phyloP scores from a whole-genome alignment of 1,140 invertebrate genomes.

The Diabrotica undecimpunctata region DNA sequence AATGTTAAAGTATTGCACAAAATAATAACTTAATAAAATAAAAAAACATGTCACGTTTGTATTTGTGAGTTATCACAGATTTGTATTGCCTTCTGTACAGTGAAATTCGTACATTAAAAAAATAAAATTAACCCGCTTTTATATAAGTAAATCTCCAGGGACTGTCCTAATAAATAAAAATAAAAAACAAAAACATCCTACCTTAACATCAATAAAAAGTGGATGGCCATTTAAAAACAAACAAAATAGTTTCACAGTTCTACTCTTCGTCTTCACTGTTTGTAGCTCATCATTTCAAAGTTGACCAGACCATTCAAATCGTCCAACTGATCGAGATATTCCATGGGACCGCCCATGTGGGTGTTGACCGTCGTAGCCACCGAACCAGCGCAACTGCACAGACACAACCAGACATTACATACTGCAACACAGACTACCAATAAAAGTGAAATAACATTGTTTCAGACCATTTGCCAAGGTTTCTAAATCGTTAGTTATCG shows the following conservation, averaged over 20 bases:
- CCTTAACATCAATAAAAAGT: conserved; percentile 5
- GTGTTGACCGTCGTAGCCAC: conserved; percentile 37
- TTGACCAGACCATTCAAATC: conserved; percentile 48
- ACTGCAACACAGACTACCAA: conserved; percentile 46
- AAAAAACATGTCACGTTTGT: too few relatives aligned
- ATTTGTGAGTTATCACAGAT: too few relatives aligned
- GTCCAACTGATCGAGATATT: conserved; percentile 51
- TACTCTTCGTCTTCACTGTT: conserved; percentile 15
- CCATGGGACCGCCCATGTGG: conserved; percentile 46
- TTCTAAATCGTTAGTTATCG: too few relatives aligned
- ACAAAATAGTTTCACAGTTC: background rate
- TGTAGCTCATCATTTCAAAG: conserved; percentile 40
- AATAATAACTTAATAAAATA: too few relatives aligned
- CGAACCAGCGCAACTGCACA: conserved; percentile 46
- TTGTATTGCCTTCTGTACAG: too few relatives aligned
- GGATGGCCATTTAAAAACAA: conserved; percentile 5
- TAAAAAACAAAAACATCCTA: conserved; percentile 9
- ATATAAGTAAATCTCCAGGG: background rate
- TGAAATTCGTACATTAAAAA: too few relatives aligned
- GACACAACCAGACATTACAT: conserved; percentile 52
- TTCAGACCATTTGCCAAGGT: background rate
- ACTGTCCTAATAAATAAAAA: conserved; percentile 6
- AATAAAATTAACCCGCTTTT: too few relatives aligned
- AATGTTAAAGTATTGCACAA: too few relatives aligned
- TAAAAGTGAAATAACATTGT: conserved; percentile 18